Percentiles rank a stretch among this genome's conserved stretches.
Conservation (phyloP, 2,888 invertebrate genomes). For the Thysanoteuthis rhombus region DNA sequence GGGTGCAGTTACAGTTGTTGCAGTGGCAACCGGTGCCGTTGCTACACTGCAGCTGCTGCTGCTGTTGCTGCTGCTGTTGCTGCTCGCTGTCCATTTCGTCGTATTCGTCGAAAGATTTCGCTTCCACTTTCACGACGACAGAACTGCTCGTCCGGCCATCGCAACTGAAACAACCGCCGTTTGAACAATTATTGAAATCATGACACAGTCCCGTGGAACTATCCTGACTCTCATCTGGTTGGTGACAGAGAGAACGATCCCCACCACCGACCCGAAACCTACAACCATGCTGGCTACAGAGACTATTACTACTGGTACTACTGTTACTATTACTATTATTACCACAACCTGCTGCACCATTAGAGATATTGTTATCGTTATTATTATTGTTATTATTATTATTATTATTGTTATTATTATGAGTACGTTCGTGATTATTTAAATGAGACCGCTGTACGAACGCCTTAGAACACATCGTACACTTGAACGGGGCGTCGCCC, state of each 20-base stretch:
- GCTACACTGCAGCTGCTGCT: neutral
- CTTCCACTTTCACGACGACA: neutral
- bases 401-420: neutral
- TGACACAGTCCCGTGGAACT: neutral
- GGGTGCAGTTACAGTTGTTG: neutral
- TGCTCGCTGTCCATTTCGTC: neutral
- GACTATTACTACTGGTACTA: neutral
- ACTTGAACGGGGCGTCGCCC: conserved; percentile 22
- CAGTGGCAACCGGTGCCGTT: neutral
- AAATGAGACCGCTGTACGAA: conserved; percentile 28
- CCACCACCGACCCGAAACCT: neutral
- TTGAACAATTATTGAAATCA: neutral
- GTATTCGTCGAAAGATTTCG: neutral
- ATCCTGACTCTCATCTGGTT: neutral
- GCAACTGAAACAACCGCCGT: neutral
- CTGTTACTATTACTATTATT: neutral
- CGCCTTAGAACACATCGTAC: conserved; percentile 28
- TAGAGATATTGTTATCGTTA: neutral
- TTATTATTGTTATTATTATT: neutral
- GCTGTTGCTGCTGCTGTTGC: neutral
- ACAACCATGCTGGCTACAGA: neutral
- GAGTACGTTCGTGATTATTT: conserved; percentile 23
- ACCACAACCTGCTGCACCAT: neutral
- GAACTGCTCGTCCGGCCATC: neutral
- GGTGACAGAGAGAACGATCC: neutral